Evolutionary conservation across 37 sponge, comb jelly and placozoan genomes (phyloP), one percentile per base, ranked within the genome.

Genomic region (Crambe crambe): DNA sequence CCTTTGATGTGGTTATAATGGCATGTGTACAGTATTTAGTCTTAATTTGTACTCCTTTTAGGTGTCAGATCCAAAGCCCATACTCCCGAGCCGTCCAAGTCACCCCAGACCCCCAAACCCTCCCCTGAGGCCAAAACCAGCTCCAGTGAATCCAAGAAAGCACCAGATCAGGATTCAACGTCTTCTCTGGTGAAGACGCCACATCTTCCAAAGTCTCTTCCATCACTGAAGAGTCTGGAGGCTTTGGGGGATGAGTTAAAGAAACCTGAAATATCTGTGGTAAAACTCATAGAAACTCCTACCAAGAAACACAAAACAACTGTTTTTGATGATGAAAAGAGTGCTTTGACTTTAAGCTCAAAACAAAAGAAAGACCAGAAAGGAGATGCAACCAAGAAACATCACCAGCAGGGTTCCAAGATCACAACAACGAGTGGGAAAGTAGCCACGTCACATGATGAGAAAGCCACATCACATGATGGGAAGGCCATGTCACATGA

Each of bases 21-120:
- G n/a, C n/a, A n/a, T n/a, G n/a, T n/a, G n/a, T n/a, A n/a, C n/a
- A n/a, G n/a, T n/a, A n/a, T n/a, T n/a, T n/a, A n/a, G n/a, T n/a
- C n/a, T n/a, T n/a, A n/a, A n/a, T n/a, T n/a, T n/a, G n/a, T n/a
- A n/a, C n/a, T 62, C 10, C 8, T 29, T 29, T 47, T 47, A 47
- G 51, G 51, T 47, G 51, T 6, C 12, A 47, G 12, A 47, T 47
- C 26, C 42, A 71, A 42, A 8, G 25, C 72, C 74, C 73, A n/a
- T 4, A 42, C 23, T 43, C 74, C 74, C 58, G 32, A 30, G 2
- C 56, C 58, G 1, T 37, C 74, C 44, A 10, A 37, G 20, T 34
- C 74, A n/a, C 74, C 74, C 31, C 17, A n/a, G 5, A 27, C 27
- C 35, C 62, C 42, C 61, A 37, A 72, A 29, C 47, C 26, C 62